Evolutionary conservation across 2,888 invertebrate genomes (phyloP).

Genomic region (Archips crataeganus): DNA sequence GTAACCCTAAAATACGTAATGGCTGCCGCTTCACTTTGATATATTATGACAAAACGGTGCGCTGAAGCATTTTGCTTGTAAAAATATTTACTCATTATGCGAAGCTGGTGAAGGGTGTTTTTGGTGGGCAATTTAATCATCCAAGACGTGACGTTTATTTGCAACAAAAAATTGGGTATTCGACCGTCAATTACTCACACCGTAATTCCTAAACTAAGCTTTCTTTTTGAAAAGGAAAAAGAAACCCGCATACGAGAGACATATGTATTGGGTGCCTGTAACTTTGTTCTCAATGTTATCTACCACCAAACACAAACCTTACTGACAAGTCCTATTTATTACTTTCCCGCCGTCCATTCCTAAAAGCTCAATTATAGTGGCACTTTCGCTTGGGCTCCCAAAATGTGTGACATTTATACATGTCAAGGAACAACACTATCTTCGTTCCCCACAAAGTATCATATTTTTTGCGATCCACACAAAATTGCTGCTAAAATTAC

Average conservation of each 20-base stretch:
- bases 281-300: not conserved
- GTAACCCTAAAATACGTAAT: conserved; percentile 41
- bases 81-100: conserved; percentile 35
- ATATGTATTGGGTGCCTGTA: not conserved
- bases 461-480: conserved; percentile 16
- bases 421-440: conserved; percentile 35
- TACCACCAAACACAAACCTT: not conserved
- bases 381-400: conserved; percentile 18
- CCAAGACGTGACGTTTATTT: not conserved
- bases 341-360: conserved; percentile 16
- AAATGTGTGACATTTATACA: conserved; percentile 37
- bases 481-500: conserved; percentile 9
- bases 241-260: not conserved
- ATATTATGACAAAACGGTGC: conserved; percentile 41
- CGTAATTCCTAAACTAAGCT: not conserved
- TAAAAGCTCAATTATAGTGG: conserved; percentile 27
- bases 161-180: not conserved
- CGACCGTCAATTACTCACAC: not conserved
- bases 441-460: conserved; percentile 30
- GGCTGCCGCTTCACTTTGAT: conserved; percentile 39
- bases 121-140: conserved; percentile 4
- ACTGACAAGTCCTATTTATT: conserved; percentile 11
- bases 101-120: conserved; percentile 10
- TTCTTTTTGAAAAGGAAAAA: not conserved
- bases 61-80: conserved; percentile 40